Base-by-base conservation (phyloP, 1,140 invertebrate genomes). In the Drosophila kurseongensis region DNA sequence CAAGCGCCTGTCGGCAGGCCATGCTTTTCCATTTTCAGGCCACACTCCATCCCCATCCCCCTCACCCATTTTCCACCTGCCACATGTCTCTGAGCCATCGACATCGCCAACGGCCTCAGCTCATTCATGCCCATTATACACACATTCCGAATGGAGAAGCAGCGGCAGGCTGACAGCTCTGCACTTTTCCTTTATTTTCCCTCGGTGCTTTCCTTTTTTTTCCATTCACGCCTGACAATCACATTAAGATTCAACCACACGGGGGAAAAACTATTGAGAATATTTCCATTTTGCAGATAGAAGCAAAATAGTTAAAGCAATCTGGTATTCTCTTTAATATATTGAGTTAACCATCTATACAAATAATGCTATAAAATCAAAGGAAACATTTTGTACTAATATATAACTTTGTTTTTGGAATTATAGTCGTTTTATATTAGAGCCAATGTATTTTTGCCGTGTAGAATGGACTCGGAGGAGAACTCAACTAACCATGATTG, bases 101-200 rank as follows among this genome's bases (percentile, higher is more conserved):
- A 41, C 57, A 60, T 41, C 18, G 38, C 8, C 62, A 45, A 40
- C 36, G 59, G 41, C 51, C 50, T 48, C 44, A 41, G 54, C 55
- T 62, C 78, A 78, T 85, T 81, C 78, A 81, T 55, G 78, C 59
- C 81, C 60, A 82, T 86, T 86, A 86, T 86, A 74, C 78, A 78
- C 68, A 82, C 82, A 67, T 81, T 85, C 68, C 65, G 57, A 60
- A 40, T 36, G 51, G 44, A 44, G 56, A 38, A 65, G 54, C 38
- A 40, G 14, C 35, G 36, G 55, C 56, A 66, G 32, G 54, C 77
- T 69, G 72, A 68, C 80, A 85, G 76, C 58, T 77, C 61, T 66
- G 50, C 73, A 75, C 71, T 71, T 84, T 61, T 63, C 38, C 35
- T 73, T 75, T 75, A 67, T 75, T 42, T 74, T 78, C 51, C 52